Evolutionary conservation across 1,140 invertebrate species (phyloP).

Genomic region (Drosophila simulans): DNA sequence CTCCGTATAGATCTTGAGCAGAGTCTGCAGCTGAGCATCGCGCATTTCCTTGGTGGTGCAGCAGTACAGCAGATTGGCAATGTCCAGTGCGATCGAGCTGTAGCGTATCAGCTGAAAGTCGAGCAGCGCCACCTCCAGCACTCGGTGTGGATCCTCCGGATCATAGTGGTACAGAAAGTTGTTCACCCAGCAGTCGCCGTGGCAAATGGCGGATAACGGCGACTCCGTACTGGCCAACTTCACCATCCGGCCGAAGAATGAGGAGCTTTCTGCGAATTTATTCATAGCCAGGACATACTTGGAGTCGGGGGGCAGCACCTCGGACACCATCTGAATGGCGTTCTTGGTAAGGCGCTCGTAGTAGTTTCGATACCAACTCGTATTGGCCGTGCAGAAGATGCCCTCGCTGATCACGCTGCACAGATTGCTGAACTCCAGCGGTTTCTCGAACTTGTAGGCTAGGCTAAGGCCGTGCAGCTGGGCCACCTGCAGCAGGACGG

Average conservation of each 20-base stretch:
- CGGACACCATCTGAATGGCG: conserved; percentile 88
- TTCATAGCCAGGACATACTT: conserved; percentile 87
- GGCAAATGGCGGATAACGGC: conserved; percentile 88
- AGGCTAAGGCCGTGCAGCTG: conserved; percentile 89
- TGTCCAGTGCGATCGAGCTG: conserved; percentile 88
- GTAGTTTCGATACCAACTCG: conserved; percentile 89
- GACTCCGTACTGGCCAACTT: conserved; percentile 87
- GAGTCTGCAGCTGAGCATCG: conserved; percentile 85
- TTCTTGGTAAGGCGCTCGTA: conserved; percentile 88
- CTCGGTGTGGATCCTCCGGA: conserved; percentile 47
- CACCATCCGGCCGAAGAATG: conserved; percentile 89
- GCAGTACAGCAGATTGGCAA: conserved; percentile 88
- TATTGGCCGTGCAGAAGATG: conserved; percentile 88
- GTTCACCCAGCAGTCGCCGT: conserved; percentile 92
- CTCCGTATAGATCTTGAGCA: conserved; percentile 86
- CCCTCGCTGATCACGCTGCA: conserved; percentile 86
- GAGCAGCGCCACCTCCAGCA: conserved; percentile 86
- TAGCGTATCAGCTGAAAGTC: conserved; percentile 90
- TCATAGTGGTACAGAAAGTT: conserved; percentile 89
- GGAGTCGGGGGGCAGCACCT: conserved; percentile 86
- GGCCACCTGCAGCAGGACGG: conserved; percentile 87
- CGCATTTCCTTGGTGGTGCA: conserved; percentile 88
- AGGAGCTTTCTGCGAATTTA: conserved; percentile 87
- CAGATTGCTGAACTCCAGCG: conserved; percentile 87
- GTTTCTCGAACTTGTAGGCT: conserved; percentile 87